Evolutionary conservation across 2,113 vertebrate species (phyloP), one percentile per base, ranked within the genome.

Genomic region (Rhynchopsitta pachyrhyncha): DNA sequence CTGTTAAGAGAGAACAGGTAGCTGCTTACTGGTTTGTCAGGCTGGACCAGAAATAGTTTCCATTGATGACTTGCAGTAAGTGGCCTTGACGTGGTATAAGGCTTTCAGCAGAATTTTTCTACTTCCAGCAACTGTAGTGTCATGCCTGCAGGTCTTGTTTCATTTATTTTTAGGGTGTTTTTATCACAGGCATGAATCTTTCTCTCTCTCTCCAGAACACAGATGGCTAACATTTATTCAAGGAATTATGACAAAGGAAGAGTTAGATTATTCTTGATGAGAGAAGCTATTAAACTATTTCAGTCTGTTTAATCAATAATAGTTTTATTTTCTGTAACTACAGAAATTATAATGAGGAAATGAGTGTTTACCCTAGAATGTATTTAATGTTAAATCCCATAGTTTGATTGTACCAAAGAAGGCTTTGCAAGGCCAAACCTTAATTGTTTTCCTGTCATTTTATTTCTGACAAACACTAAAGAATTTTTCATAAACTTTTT

Each of bases 401-500:
- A 63, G 25, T 33, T 67, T 64, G 12, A 68, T 82, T 88, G 8
- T 66, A 19, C 7, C 27, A 73, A 84, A 39, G n/a, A 81, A 92
- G 55, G 14, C 42, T 50, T 91, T 86, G n/a, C 42, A 86, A 90
- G 62, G 27, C 17, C 55, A 91, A 82, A 64, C 13, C 13, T 84
- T 71, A 47, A 87, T 88, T 83, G 69, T 82, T 89, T 92, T 85
- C 22, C 39, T 76, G 22, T 69, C 18, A 31, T 52, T 95, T 81
- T 53, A 22, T 84, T 92, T 94, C 33, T 82, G 29, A 55, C 31
- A 60, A 60, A 19, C 37, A 84, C 24, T 64, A 73, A 69, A 79
- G 4, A 10, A 16, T 44, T 91, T 68, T 24, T 80, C 29, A n/a
- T 49, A 28, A n/a, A 15, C 0, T 4, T 70, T 68, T 35, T 2